phyloP scores from a whole-genome alignment of 1,140 invertebrate species.

The Drosophila pallidifrons region DNA sequence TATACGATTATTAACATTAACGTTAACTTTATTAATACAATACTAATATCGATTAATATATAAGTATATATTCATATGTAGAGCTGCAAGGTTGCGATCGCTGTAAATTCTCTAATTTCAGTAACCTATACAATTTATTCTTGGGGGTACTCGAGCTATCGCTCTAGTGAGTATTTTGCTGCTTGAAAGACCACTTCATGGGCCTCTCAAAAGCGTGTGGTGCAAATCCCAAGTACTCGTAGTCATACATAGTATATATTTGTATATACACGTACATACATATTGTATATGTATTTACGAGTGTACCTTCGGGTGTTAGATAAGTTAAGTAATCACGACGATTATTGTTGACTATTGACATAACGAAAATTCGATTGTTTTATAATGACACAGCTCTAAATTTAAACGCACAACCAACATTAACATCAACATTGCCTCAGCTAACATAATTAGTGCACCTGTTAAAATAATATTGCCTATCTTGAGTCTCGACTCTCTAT shows the following conservation, averaged over 20 bases:
- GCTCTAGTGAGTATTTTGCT: slow-evolving; percentile 9
- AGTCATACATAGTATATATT: background rate
- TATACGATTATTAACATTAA: too few relatives aligned
- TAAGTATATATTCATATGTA: too few relatives aligned
- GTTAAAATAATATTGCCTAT: slow-evolving; percentile 36
- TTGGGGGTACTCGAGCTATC: slow-evolving; percentile 1
- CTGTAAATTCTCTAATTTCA: too few relatives aligned
- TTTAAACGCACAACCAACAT: slow-evolving; percentile 10
- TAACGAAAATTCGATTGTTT: slow-evolving; percentile 82
- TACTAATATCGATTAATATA: too few relatives aligned
- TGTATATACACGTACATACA: background rate
- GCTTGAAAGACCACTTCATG: slow-evolving; percentile 28
- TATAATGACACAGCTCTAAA: slow-evolving; percentile 74
- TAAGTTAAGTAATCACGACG: slow-evolving; percentile 82
- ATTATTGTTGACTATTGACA: slow-evolving; percentile 82
- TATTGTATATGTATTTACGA: background rate
- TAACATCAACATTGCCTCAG: background rate
- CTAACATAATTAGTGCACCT: slow-evolving; percentile 51
- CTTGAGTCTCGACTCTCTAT: too few relatives aligned
- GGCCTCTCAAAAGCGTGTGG: slow-evolving; percentile 11
- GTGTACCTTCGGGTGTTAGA: slow-evolving; percentile 38
- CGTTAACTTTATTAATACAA: too few relatives aligned
- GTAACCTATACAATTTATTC: background rate
- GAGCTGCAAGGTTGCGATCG: too few relatives aligned
- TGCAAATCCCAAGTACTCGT: slow-evolving; percentile 10